Conservation (phyloP, 2,888 invertebrate species). For the Oligia latruncula region DNA sequence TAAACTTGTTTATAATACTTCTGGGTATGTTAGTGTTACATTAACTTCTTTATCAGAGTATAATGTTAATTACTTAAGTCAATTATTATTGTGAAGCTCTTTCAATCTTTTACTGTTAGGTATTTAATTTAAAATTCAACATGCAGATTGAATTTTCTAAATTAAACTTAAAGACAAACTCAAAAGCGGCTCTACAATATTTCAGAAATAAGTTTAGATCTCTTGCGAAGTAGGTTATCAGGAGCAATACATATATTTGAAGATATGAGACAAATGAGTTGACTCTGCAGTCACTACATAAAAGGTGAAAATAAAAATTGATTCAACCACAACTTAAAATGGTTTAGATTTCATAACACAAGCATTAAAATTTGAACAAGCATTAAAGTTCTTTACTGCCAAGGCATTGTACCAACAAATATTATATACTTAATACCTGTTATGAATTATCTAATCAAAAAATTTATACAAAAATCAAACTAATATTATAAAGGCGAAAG, state of each 20-base stretch:
- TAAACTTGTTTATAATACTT: conserved; percentile 16
- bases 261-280: too few species aligned
- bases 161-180: background rate
- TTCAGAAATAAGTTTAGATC: background rate
- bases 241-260: too few species aligned
- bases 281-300: too few species aligned
- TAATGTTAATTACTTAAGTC: background rate
- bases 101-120: background rate
- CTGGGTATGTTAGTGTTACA: background rate
- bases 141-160: background rate
- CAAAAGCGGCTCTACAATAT: background rate
- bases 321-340: too few species aligned
- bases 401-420: background rate
- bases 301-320: too few species aligned
- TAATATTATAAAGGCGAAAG: too few species aligned
- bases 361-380: background rate
- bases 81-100: background rate
- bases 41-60: conserved; percentile 1
- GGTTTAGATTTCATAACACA: too few species aligned
- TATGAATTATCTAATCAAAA: background rate
- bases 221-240: background rate
- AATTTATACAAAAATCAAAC: too few species aligned
- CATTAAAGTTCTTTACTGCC: background rate
- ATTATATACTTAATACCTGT: background rate
- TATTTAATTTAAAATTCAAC: background rate